phyloP scores from a whole-genome alignment of 1,140 invertebrate species.

The Geopemphigus sp. region DNA sequence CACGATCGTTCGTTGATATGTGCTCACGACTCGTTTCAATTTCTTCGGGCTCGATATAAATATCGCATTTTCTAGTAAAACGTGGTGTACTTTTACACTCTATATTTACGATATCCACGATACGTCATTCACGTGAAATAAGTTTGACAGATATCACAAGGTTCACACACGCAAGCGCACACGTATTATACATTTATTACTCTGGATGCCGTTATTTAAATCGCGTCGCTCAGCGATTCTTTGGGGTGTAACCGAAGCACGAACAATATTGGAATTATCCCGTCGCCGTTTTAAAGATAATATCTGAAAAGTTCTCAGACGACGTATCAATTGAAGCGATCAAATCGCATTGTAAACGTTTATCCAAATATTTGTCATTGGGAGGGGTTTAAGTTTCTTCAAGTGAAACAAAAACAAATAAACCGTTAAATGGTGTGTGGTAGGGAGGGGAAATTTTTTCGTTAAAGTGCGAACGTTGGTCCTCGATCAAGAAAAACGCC shows the following conservation, averaged over 20 bases:
- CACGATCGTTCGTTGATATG: too few species aligned
- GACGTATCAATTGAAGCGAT: constrained; percentile 49
- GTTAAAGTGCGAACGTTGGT: constrained; percentile 29
- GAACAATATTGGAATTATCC: constrained; percentile 37
- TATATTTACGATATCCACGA: too few species aligned
- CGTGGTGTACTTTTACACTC: too few species aligned
- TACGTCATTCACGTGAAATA: too few species aligned
- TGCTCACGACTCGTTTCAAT: too few species aligned
- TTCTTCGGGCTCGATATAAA: too few species aligned
- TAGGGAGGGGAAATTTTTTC: not conserved
- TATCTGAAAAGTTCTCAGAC: constrained; percentile 39
- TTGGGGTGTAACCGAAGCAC: constrained; percentile 14
- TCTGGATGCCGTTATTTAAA: constrained; percentile 30
- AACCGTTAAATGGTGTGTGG: constrained; percentile 6
- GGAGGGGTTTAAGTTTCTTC: constrained; percentile 47
- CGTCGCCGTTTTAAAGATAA: constrained; percentile 25
- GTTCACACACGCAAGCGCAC: too few species aligned
- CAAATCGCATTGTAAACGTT: constrained; percentile 49
- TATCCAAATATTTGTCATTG: constrained; percentile 49
- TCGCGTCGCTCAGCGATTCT: not conserved
- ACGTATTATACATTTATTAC: too few species aligned
- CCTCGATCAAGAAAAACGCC: constrained; percentile 8
- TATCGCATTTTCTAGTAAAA: too few species aligned
- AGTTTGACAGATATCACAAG: too few species aligned
- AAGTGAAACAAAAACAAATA: constrained; percentile 49